These are phyloP conservation scores for Girardia tigrina DNA, from an alignment of 2,888 invertebrate species.

Conservation along the genomic window DNA sequence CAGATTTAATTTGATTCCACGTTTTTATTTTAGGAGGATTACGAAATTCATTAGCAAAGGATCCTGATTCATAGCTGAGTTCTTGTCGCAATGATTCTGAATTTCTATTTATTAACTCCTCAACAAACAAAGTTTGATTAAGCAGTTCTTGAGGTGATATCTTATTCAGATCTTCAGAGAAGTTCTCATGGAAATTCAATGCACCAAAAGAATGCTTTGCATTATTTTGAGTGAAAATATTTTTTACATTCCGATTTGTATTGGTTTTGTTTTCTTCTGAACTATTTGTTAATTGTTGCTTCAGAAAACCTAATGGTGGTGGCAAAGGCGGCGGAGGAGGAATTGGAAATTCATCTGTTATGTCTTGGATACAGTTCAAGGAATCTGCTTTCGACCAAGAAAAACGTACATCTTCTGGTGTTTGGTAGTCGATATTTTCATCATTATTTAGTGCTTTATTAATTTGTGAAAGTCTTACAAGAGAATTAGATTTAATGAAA, in stretches of 20 bases:
- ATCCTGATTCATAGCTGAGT: not conserved
- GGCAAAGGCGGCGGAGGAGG: slow-evolving; percentile 4
- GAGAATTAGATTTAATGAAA: not conserved
- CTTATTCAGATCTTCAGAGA: not conserved
- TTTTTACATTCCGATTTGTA: not conserved
- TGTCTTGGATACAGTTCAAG: not conserved
- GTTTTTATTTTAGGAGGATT: not conserved
- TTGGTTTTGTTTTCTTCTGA: not conserved
- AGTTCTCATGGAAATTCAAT: not conserved
- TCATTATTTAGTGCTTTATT: not conserved
- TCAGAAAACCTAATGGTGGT: not conserved
- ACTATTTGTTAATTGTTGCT: not conserved
- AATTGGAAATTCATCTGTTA: not conserved
- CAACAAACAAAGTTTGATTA: not conserved
- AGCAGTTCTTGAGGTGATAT: not conserved
- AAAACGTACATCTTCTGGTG: not conserved
- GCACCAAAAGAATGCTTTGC: not conserved
- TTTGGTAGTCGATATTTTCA: not conserved
- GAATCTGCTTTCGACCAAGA: slow-evolving; percentile 15
- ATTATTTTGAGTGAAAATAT: not conserved
- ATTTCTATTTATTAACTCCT: not conserved
- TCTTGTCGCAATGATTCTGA: slow-evolving; percentile 11
- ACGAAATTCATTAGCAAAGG: not conserved
- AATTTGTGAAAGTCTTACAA: not conserved
- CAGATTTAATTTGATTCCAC: not conserved